These are phyloP conservation scores for Archocentrus centrarchus DNA, from an alignment of 2,113 vertebrate genomes.

Conservation along the genomic window DNA sequence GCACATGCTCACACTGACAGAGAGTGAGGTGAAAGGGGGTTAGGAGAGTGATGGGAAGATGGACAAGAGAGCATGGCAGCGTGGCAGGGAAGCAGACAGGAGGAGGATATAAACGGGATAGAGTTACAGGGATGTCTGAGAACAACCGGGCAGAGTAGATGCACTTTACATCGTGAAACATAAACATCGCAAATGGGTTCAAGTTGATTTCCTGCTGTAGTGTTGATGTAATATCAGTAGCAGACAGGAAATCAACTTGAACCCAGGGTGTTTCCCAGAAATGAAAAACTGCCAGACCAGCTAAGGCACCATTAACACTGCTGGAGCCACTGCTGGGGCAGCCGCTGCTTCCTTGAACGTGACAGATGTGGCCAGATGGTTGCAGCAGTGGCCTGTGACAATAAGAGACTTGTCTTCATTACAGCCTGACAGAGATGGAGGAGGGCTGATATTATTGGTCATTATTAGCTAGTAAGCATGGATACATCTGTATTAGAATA, in stretches of 20 bases:
- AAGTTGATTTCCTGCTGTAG: slow-evolving; percentile 31
- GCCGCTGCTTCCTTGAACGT: background rate
- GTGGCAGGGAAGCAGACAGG: background rate
- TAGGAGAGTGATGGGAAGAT: slow-evolving; percentile 28
- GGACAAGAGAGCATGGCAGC: background rate
- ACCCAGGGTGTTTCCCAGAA: background rate
- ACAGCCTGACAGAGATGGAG: background rate
- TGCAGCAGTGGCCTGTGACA: background rate
- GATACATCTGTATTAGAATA: background rate
- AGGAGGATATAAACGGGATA: background rate
- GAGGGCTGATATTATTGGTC: background rate
- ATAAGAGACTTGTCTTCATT: slow-evolving; percentile 5
- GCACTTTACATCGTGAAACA: background rate
- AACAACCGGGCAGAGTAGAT: background rate
- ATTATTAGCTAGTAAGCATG: background rate
- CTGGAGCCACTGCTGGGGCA: background rate
- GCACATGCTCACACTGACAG: slow-evolving; percentile 39
- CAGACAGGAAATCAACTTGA: slow-evolving; percentile 18
- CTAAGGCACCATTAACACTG: background rate
- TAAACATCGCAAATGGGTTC: background rate
- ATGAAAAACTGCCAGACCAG: background rate
- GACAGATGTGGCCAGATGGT: slow-evolving; percentile 14
- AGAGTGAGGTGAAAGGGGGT: slow-evolving; percentile 41
- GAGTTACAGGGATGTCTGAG: background rate
- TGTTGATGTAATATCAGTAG: background rate